phyloP scores from a whole-genome alignment of 2,888 invertebrate genomes.

The Drosophila imparisetae region DNA sequence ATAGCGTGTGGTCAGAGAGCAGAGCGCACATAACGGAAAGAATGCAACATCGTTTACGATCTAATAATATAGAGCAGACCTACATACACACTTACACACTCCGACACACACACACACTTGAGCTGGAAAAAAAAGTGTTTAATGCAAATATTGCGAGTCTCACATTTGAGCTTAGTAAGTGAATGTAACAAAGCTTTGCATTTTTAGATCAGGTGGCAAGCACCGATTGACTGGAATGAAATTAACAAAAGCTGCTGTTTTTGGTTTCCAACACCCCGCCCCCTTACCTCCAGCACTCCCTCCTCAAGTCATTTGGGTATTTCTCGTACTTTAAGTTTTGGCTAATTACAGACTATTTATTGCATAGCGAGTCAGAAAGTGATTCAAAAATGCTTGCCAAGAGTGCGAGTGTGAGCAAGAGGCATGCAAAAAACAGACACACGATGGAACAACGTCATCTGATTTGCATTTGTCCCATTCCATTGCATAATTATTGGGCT shows the following conservation, averaged over 20 bases:
- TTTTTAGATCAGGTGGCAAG: constrained; percentile 9
- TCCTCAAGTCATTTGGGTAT: neutral
- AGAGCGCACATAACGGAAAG: neutral
- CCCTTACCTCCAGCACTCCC: neutral
- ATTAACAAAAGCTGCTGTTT: constrained; percentile 1
- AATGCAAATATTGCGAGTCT: constrained; percentile 9
- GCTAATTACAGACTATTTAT: constrained; percentile 33
- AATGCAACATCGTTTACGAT: constrained; percentile 36
- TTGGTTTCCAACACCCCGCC: neutral
- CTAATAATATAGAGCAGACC: neutral
- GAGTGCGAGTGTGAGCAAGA: neutral
- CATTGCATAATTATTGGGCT: constrained; percentile 58
- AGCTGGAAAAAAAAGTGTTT: neutral
- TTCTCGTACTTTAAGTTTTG: constrained; percentile 6
- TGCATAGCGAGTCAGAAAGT: constrained; percentile 14
- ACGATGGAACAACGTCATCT: constrained; percentile 26
- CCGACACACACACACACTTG: neutral
- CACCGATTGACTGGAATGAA: neutral
- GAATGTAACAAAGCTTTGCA: constrained; percentile 15
- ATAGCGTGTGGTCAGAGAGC: constrained; percentile 42
- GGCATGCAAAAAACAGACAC: neutral
- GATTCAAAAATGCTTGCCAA: constrained; percentile 3
- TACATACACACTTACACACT: neutral
- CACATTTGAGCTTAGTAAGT: constrained; percentile 7
- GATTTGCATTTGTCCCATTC: constrained; percentile 31